phyloP scores from a whole-genome alignment of 2,888 invertebrate genomes.

The Apodemia hepburni region DNA sequence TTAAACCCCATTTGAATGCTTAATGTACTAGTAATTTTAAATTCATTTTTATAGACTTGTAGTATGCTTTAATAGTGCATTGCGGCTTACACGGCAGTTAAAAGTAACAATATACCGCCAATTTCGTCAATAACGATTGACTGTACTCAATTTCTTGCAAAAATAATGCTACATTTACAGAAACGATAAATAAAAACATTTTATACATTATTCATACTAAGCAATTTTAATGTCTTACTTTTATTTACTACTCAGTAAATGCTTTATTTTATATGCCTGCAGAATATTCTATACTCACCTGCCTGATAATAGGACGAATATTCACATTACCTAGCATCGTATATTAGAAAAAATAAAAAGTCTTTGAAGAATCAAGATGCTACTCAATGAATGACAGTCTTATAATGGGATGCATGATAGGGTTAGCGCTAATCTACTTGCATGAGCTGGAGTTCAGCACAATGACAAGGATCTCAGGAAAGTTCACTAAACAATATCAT shows the following conservation, averaged over 20 bases:
- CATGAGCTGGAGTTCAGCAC: constrained; percentile 48
- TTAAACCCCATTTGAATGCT: constrained; percentile 13
- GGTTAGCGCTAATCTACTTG: constrained; percentile 61
- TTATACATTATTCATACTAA: not conserved
- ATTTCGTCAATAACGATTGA: constrained; percentile 26
- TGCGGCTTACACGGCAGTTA: constrained; percentile 70
- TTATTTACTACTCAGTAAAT: not conserved
- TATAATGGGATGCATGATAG: constrained; percentile 62
- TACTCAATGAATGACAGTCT: constrained; percentile 38
- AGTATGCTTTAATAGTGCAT: constrained; percentile 60
- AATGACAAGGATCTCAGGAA: constrained; percentile 46
- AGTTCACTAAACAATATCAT: constrained; percentile 53
- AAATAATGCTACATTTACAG: constrained; percentile 19
- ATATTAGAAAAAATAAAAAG: constrained; percentile 24
- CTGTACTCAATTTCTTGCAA: not conserved
- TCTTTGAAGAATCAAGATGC: constrained; percentile 32
- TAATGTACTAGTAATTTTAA: constrained; percentile 5
- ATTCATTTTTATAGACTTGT: constrained; percentile 26
- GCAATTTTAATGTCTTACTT: not conserved
- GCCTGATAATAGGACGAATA: constrained; percentile 30
- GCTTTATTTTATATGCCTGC: constrained; percentile 8
- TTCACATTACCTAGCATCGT: constrained; percentile 22
- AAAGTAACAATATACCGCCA: constrained; percentile 24
- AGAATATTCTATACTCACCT: constrained; percentile 28
- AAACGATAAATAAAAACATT: not conserved